phyloP scores from a whole-genome alignment of 2,888 invertebrate species.

The Cantharis nigra region DNA sequence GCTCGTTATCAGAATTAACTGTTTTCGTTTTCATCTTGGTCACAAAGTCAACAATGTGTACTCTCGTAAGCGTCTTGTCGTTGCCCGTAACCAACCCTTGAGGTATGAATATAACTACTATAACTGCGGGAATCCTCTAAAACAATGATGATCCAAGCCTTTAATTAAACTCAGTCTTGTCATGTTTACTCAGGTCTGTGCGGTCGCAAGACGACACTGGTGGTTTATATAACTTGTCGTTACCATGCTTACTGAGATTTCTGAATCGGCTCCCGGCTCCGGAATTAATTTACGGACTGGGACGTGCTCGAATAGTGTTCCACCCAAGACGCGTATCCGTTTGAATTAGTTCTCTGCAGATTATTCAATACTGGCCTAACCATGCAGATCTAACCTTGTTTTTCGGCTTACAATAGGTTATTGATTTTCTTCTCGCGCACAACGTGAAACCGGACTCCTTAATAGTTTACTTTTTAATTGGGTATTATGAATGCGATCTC shows the following conservation, averaged over 20 bases:
- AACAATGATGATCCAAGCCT: constrained; percentile 55
- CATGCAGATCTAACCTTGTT: constrained; percentile 3
- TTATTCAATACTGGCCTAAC: constrained; percentile 22
- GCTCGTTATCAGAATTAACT: constrained; percentile 27
- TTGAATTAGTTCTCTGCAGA: constrained; percentile 41
- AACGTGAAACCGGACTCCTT: constrained; percentile 45
- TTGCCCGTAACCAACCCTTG: constrained; percentile 26
- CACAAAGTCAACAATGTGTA: constrained; percentile 29
- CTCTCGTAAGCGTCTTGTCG: constrained; percentile 27
- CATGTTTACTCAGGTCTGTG: constrained; percentile 54
- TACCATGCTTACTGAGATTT: constrained; percentile 53
- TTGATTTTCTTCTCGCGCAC: not conserved
- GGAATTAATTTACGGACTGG: constrained; percentile 47
- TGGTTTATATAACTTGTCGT: constrained; percentile 56
- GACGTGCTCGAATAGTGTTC: constrained; percentile 41
- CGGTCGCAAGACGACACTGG: constrained; percentile 49
- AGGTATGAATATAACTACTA: constrained; percentile 45
- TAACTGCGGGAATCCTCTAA: constrained; percentile 47
- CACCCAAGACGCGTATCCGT: constrained; percentile 42
- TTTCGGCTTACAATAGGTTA: constrained; percentile 3
- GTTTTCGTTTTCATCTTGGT: constrained; percentile 26
- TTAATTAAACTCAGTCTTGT: constrained; percentile 57
- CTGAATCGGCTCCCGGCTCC: constrained; percentile 41
- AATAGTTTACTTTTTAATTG: constrained; percentile 53
- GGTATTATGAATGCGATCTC: constrained; percentile 41